Percentiles rank a stretch among this genome's conserved stretches.
Evolutionary conservation across 2,888 invertebrate species (phyloP).

Genomic region (Tipula vernalis): DNA sequence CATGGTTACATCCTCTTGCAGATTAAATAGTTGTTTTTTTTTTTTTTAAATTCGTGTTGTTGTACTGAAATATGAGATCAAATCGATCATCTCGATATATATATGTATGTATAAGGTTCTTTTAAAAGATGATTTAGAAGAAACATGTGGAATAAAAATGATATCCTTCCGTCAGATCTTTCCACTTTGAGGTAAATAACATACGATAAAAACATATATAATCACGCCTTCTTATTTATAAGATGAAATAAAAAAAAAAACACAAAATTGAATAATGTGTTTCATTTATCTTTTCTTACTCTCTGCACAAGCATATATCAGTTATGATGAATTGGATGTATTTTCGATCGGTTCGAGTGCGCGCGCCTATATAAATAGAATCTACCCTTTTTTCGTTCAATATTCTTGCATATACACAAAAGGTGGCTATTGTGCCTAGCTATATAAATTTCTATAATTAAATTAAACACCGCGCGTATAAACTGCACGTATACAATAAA

Average conservation of each 20-base stretch:
- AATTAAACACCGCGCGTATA: background rate
- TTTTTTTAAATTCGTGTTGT: background rate
- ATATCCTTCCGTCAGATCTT: constrained; percentile 4
- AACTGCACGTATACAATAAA: background rate
- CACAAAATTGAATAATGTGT: background rate
- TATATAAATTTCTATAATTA: background rate
- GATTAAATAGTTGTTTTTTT: background rate
- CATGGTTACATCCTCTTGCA: background rate
- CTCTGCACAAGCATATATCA: background rate
- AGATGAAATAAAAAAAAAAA: background rate
- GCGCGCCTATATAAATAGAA: background rate
- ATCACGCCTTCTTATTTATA: background rate
- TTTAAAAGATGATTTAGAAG: background rate
- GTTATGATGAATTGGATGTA: background rate
- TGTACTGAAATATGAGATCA: background rate
- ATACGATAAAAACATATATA: background rate
- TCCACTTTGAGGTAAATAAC: background rate
- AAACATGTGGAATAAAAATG: background rate
- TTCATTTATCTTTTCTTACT: background rate
- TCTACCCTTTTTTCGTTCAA: background rate
- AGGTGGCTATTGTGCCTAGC: background rate
- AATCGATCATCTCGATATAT: background rate
- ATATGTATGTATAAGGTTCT: background rate
- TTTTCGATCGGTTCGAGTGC: background rate
- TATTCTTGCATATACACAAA: background rate